A percentile compares a stretch with the other conserved stretches of the same genome.
phyloP scores from a whole-genome alignment of 2,888 invertebrate species.

The Biston betularia region DNA sequence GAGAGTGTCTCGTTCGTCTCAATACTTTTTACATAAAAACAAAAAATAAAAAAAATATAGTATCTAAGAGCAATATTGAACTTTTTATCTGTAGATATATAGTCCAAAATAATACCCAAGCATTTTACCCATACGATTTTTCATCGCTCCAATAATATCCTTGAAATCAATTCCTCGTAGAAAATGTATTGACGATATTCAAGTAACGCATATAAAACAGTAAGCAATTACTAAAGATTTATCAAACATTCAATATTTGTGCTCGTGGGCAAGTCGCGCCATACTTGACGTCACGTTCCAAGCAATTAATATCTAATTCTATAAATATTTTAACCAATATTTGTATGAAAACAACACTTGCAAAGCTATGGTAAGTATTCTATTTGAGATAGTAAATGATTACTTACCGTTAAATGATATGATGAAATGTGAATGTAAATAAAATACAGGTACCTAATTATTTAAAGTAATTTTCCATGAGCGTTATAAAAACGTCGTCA shows the following conservation, averaged over 20 bases:
- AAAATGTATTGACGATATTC: not conserved
- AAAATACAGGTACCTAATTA: not conserved
- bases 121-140: too few species aligned
- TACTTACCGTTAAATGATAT: not conserved
- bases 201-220: not conserved
- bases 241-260: slow-evolving; percentile 1
- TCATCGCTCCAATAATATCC: too few species aligned
- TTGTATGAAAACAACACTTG: slow-evolving; percentile 7
- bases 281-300: not conserved
- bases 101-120: too few species aligned
- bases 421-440: slow-evolving; percentile 5
- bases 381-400: slow-evolving; percentile 6
- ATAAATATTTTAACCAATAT: slow-evolving; percentile 1
- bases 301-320: not conserved
- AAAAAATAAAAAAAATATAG: too few species aligned
- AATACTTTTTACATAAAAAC: too few species aligned
- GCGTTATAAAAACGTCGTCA: not conserved
- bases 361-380: slow-evolving; percentile 1
- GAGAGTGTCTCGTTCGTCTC: too few species aligned
- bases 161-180: too few species aligned
- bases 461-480: slow-evolving; percentile 9
- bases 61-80: too few species aligned
- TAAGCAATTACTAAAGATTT: not conserved
- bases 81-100: too few species aligned
- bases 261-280: slow-evolving; percentile 10